Evolutionary conservation across 2,113 vertebrate genomes (phyloP).

Genomic region (Galeopterus variegatus): DNA sequence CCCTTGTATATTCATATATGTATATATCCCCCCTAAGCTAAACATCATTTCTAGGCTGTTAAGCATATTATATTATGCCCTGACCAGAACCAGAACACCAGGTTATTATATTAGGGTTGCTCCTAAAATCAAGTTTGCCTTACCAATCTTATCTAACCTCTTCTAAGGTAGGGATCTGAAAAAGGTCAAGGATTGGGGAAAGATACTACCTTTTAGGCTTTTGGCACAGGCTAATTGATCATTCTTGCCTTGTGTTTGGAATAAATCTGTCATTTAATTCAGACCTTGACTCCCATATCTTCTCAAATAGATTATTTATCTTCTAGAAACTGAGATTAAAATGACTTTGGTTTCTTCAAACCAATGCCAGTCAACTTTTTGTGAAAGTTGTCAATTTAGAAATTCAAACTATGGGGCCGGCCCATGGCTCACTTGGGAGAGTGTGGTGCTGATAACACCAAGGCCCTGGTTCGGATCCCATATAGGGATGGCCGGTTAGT

Average conservation of each 20-base stretch:
- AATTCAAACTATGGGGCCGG: background rate
- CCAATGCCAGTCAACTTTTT: background rate
- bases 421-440: no score
- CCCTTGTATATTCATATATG: background rate
- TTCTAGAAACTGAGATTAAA: constrained; percentile 22
- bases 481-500: no score
- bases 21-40: background rate
- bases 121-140: background rate
- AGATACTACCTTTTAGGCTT: background rate
- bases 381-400: background rate
- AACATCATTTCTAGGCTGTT: background rate
- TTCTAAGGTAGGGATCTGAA: background rate
- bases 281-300: background rate
- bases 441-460: no score
- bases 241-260: background rate
- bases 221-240: background rate
- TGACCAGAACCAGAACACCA: background rate
- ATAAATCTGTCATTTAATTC: constrained; percentile 37
- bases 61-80: background rate
- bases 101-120: background rate
- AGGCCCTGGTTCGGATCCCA: no score
- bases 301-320: background rate
- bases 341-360: background rate
- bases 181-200: background rate
- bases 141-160: background rate